These are phyloP conservation scores for Sylvilagus floridanus DNA, from an alignment of 2,797 vertebrate species.

Conservation along the genomic window DNA sequence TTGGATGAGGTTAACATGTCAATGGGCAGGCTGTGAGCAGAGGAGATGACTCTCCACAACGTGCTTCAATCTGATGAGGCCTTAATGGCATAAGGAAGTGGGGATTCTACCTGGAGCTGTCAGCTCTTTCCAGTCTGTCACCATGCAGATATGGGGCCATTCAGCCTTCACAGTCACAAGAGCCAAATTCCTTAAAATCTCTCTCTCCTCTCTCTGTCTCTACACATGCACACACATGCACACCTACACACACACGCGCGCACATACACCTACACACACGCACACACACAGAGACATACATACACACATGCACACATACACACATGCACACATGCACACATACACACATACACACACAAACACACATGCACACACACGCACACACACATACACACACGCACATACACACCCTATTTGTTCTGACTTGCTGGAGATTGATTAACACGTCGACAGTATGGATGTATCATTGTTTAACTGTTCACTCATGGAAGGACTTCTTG, in stretches of 20 bases:
- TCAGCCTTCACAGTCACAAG: background rate
- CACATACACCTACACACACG: background rate
- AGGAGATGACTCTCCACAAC: background rate
- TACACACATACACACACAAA: no score
- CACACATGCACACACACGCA: background rate
- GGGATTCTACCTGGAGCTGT: background rate
- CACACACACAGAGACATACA: background rate
- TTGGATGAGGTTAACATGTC: background rate
- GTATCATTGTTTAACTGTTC: background rate
- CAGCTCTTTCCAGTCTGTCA: background rate
- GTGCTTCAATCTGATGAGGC: background rate
- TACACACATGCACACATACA: no score
- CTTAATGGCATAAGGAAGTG: background rate
- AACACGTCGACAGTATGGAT: background rate
- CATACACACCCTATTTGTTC: background rate
- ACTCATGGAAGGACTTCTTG: background rate
- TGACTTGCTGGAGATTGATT: background rate
- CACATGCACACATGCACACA: no score
- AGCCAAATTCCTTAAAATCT: background rate
- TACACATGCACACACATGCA: no score
- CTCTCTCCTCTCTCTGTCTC: background rate
- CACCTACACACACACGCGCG: no score
- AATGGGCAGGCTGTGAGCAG: background rate
- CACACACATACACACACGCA: background rate
- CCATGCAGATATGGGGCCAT: background rate